phyloP scores from a whole-genome alignment of 1,140 invertebrate species.

The Pseudomyrmex pallidus region DNA sequence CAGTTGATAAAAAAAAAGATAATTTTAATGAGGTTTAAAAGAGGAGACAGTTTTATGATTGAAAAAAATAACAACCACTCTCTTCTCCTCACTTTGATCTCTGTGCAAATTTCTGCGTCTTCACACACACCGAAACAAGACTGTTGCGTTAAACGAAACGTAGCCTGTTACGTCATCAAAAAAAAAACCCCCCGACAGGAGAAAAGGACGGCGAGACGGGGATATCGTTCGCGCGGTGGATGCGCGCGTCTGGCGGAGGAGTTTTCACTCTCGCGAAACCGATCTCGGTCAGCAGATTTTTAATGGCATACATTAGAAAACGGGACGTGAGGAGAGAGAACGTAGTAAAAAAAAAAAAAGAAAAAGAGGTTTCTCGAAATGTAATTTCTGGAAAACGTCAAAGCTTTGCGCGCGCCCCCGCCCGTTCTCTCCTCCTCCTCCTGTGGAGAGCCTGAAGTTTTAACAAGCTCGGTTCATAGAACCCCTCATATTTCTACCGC shows the following conservation, averaged over 20 bases:
- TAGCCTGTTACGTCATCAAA: too few species aligned
- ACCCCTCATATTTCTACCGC: constrained; percentile 57
- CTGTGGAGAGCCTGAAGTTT: constrained; percentile 43
- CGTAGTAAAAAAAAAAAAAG: neutral
- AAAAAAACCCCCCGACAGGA: too few species aligned
- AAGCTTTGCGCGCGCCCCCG: constrained; percentile 35
- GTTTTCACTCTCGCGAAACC: neutral
- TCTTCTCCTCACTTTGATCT: too few species aligned
- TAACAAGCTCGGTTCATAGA: constrained; percentile 60
- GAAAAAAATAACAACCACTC: too few species aligned
- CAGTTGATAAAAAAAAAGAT: too few species aligned
- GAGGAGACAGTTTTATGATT: too few species aligned
- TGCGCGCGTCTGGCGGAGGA: neutral
- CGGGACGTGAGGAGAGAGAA: neutral
- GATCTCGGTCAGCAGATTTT: constrained; percentile 29
- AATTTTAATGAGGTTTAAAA: too few species aligned
- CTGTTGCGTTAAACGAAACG: too few species aligned
- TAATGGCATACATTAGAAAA: constrained; percentile 35
- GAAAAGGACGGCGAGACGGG: too few species aligned
- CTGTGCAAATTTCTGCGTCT: too few species aligned
- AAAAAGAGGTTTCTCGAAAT: constrained; percentile 46
- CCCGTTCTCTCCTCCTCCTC: neutral
- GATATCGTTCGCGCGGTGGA: too few species aligned
- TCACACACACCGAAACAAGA: too few species aligned
- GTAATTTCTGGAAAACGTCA: constrained; percentile 56